phyloP scores from a whole-genome alignment of 2,888 invertebrate species.

The Anthrax anthrax region DNA sequence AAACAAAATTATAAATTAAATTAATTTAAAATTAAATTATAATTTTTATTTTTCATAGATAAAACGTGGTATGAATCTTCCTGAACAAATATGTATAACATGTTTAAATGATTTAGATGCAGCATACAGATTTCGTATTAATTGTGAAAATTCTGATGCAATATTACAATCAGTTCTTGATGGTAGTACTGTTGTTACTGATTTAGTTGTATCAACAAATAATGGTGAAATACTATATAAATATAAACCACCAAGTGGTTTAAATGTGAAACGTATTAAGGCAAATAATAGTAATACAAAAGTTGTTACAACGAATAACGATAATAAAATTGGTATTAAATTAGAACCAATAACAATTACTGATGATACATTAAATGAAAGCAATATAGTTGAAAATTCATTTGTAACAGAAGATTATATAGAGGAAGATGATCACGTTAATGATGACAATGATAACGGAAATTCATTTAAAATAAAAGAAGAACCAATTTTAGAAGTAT shows the following conservation, averaged over 20 bases:
- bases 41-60: neutral
- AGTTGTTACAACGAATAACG: neutral
- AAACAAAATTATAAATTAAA: neutral
- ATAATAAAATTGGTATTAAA: neutral
- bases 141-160: conserved; percentile 15
- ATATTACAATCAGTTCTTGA: conserved; percentile 10
- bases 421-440: too few species aligned
- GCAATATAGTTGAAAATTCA: too few species aligned
- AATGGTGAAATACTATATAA: conserved; percentile 3
- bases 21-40: neutral
- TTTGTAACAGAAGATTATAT: too few species aligned
- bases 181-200: neutral
- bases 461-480: too few species aligned
- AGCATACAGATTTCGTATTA: conserved; percentile 12
- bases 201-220: neutral
- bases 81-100: conserved; percentile 13
- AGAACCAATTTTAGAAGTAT: too few species aligned
- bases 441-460: too few species aligned
- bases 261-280: conserved; percentile 4
- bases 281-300: neutral
- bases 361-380: neutral
- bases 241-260: conserved; percentile 9
- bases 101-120: conserved; percentile 12
- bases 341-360: neutral
- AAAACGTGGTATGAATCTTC: conserved; percentile 7